phyloP scores from a whole-genome alignment of 2,113 vertebrate species.

The Telmatochromis brichardi region DNA sequence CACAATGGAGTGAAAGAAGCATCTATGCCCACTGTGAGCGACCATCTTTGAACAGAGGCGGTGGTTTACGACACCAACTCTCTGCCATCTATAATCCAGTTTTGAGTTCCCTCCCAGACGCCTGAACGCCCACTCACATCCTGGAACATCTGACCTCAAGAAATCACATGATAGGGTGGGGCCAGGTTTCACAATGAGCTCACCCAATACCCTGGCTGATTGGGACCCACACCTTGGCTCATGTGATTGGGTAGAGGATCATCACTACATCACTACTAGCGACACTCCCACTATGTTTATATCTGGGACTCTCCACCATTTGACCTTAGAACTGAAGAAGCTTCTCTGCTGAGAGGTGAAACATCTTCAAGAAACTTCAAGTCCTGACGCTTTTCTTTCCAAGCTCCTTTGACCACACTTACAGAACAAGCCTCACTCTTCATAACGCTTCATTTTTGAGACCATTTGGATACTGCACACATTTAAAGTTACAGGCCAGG shows the following conservation, averaged over 20 bases:
- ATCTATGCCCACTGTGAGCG: neutral
- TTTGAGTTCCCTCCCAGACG: accelerated
- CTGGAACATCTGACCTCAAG: accelerated
- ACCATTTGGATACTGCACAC: neutral
- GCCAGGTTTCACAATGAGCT: no score
- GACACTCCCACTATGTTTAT: neutral
- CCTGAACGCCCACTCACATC: neutral
- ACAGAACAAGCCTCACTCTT: neutral
- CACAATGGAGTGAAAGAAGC: neutral
- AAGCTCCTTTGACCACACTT: neutral
- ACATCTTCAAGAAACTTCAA: neutral
- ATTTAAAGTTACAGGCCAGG: neutral
- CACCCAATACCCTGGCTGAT: accelerated
- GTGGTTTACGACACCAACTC: accelerated
- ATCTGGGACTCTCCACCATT: neutral
- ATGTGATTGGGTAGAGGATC: no score
- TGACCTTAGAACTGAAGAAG: accelerated
- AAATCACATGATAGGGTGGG: accelerated
- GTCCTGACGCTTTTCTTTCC: neutral
- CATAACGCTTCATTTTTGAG: neutral
- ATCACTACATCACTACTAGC: no score
- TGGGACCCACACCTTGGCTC: accelerated
- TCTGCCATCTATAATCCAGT: neutral
- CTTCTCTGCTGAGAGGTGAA: accelerated
- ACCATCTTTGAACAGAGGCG: neutral